A percentile compares a stretch with the other conserved stretches of the same genome.
phyloP scores from a whole-genome alignment of 2,113 vertebrate species.

The Ptilorrhoa leucosticta region DNA sequence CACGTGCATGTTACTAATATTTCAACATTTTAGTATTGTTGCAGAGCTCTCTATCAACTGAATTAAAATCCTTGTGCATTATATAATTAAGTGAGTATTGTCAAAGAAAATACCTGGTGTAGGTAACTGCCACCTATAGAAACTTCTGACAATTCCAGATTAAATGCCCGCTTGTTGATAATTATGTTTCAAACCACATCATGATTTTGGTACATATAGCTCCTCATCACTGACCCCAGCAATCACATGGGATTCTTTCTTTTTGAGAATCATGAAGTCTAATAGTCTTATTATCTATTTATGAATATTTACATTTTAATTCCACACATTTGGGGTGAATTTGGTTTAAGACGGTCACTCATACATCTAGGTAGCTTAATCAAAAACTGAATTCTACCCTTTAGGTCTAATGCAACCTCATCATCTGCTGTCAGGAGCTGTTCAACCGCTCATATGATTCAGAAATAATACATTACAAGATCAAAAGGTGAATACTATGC shows the following conservation, averaged over 20 bases:
- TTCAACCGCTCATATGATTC: slow-evolving; percentile 59
- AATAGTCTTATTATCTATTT: slow-evolving; percentile 34
- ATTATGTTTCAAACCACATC: not conserved
- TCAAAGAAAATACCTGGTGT: not conserved
- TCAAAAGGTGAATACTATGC: slow-evolving; percentile 52
- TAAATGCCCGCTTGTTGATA: slow-evolving; percentile 18
- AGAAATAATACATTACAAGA: slow-evolving; percentile 67
- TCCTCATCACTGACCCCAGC: not conserved
- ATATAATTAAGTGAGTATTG: not conserved
- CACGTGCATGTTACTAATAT: not conserved
- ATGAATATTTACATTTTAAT: slow-evolving; percentile 42
- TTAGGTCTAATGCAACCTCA: slow-evolving; percentile 24
- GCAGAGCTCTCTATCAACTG: not conserved
- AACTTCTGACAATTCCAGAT: not conserved
- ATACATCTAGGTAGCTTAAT: not conserved
- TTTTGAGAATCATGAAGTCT: slow-evolving; percentile 5
- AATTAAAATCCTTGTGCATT: not conserved
- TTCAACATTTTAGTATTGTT: not conserved
- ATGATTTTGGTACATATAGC: not conserved
- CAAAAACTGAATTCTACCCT: not conserved
- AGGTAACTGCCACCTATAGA: not conserved
- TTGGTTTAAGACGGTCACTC: fast-evolving
- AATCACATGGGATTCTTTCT: not conserved
- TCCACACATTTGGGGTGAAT: not conserved
- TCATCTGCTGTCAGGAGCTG: slow-evolving; percentile 45